These are phyloP conservation scores for Leptinotarsa undecemlineata DNA, from an alignment of 1,140 invertebrate species.

Conservation along the genomic window DNA sequence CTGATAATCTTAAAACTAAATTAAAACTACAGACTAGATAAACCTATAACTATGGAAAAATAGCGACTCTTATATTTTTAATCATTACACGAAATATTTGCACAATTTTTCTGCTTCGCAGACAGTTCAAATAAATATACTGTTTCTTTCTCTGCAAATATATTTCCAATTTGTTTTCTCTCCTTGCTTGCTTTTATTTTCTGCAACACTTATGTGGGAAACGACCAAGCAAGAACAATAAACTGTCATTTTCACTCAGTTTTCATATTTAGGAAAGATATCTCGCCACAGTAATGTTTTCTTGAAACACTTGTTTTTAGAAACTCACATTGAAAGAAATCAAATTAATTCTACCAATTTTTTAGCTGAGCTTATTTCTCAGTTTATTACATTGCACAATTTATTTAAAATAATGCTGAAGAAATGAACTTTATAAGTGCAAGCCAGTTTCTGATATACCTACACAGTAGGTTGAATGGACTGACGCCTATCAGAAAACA, in stretches of 20 bases:
- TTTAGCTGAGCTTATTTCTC: too few species aligned
- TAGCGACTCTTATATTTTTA: neutral
- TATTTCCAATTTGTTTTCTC: neutral
- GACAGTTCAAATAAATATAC: neutral
- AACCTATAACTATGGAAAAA: constrained; percentile 2
- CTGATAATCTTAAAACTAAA: constrained; percentile 2
- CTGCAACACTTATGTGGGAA: neutral
- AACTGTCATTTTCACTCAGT: neutral
- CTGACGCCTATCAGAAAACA: too few species aligned
- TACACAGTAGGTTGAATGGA: too few species aligned
- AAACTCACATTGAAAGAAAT: too few species aligned
- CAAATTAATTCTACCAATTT: too few species aligned
- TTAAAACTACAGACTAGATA: neutral
- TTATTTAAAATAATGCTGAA: too few species aligned
- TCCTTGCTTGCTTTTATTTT: neutral
- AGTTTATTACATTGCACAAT: too few species aligned
- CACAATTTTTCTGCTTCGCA: neutral
- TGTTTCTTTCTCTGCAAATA: neutral
- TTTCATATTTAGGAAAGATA: neutral
- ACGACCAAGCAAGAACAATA: neutral
- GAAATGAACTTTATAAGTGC: too few species aligned
- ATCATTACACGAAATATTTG: neutral
- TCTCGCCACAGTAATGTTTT: neutral
- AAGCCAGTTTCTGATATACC: too few species aligned
- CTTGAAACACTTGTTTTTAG: too few species aligned